Conservation (phyloP, 2,888 invertebrate species). For the Siphlonurus alternatus region DNA sequence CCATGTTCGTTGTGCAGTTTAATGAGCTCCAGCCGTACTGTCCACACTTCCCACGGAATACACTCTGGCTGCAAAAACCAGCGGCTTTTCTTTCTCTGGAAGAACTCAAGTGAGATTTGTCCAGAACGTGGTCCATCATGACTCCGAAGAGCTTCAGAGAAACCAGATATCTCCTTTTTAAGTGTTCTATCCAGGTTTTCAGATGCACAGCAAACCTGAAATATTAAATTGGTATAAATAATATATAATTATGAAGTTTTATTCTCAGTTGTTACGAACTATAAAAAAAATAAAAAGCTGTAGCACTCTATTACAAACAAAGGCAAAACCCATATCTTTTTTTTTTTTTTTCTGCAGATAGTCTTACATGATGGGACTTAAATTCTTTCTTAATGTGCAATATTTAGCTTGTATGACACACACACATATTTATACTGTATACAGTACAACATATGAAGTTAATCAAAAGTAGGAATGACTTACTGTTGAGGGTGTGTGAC, state of each 20-base stretch:
- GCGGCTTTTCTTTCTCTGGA: slow-evolving; percentile 73
- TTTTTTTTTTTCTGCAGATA: background rate
- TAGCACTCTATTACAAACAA: background rate
- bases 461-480: no score
- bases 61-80: slow-evolving; percentile 86
- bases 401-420: no score
- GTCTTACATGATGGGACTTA: no score
- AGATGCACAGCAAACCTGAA: slow-evolving; percentile 67
- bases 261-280: no score
- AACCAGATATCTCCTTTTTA: slow-evolving; percentile 57
- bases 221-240: slow-evolving; percentile 6
- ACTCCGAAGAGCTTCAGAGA: slow-evolving; percentile 59
- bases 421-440: no score
- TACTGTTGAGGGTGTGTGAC: no score
- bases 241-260: background rate
- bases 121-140: slow-evolving; percentile 50
- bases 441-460: no score
- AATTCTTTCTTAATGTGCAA: no score
- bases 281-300: background rate
- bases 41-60: slow-evolving; percentile 99
- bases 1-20: slow-evolving; percentile 66
- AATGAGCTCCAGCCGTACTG: slow-evolving; percentile 75
- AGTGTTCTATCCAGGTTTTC: slow-evolving; percentile 52
- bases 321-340: background rate
- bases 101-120: slow-evolving; percentile 88